Conservation (phyloP, 2,888 invertebrate genomes). For the Xylota sylvarum region DNA sequence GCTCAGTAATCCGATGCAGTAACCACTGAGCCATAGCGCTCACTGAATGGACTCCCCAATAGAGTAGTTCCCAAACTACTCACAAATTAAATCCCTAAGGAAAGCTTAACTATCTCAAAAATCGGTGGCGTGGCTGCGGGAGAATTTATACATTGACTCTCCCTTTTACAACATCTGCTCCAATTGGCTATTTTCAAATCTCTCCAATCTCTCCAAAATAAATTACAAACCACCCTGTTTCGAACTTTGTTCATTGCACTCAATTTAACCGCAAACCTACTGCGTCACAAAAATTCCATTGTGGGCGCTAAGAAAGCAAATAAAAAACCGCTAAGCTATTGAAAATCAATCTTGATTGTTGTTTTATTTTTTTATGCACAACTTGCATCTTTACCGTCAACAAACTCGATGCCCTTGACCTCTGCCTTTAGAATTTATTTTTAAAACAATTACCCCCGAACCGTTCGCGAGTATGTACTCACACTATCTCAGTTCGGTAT, state of each 20-base stretch:
- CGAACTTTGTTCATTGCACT: constrained; percentile 57
- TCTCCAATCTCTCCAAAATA: not conserved
- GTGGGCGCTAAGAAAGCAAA: not conserved
- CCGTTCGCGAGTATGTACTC: not conserved
- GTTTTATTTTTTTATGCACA: constrained; percentile 13
- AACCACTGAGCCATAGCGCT: too few relatives aligned
- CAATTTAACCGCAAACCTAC: constrained; percentile 15
- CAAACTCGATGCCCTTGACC: constrained; percentile 52
- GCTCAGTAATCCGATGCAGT: too few relatives aligned
- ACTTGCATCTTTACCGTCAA: constrained; percentile 24
- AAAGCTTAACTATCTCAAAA: too few relatives aligned
- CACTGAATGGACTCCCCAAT: too few relatives aligned
- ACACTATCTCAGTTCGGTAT: not conserved
- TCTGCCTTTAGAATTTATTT: constrained; percentile 10
- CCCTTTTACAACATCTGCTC: too few relatives aligned
- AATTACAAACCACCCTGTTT: constrained; percentile 19
- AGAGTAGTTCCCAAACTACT: too few relatives aligned
- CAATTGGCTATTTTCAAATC: too few relatives aligned
- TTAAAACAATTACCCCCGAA: constrained; percentile 20
- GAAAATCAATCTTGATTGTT: constrained; percentile 12
- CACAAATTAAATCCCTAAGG: too few relatives aligned
- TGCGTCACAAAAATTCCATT: constrained; percentile 42
- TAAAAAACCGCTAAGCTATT: not conserved
- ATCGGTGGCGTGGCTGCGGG: too few relatives aligned
- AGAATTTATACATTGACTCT: too few relatives aligned